Evolutionary conservation across 2,797 vertebrate species (phyloP).

Genomic region (Heteromormyrus szaboi): DNA sequence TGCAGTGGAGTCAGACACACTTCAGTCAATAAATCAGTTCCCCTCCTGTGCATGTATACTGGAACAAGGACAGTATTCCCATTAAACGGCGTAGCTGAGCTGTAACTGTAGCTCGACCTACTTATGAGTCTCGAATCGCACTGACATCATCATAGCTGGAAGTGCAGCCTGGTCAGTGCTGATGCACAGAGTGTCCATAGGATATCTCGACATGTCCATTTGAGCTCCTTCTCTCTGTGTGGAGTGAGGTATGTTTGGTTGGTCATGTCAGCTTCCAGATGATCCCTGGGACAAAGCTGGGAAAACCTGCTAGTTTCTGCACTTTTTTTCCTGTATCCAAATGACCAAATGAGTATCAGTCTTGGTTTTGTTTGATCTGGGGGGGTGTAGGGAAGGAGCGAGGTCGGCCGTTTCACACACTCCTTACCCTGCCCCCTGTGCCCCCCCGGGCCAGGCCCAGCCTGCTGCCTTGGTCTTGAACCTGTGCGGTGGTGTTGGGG

Average conservation of each 20-base stretch:
- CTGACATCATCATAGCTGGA: not conserved
- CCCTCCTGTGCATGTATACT: not conserved
- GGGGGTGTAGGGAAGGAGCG: not conserved
- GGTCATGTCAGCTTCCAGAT: not conserved
- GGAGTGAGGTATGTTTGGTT: constrained; percentile 12
- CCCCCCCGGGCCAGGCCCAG: not conserved
- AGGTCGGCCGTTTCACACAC: constrained; percentile 29
- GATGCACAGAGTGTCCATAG: not conserved
- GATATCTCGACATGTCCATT: not conserved
- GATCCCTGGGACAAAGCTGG: not conserved
- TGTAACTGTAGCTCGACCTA: not conserved
- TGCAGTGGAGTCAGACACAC: not conserved
- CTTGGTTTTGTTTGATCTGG: not conserved
- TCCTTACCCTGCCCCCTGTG: not conserved
- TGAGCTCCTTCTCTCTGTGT: not conserved
- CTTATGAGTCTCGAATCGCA: not conserved
- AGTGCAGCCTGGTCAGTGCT: not conserved
- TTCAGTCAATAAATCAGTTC: not conserved
- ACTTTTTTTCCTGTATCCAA: not conserved
- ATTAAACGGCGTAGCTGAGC: not conserved
- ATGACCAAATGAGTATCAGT: not conserved
- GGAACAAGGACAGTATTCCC: not conserved
- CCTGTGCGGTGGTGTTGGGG: constrained; percentile 19
- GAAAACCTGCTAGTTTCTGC: not conserved
- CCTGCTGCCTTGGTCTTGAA: constrained; percentile 22